These are phyloP conservation scores for Myopa testacea DNA, from an alignment of 2,888 invertebrate species.

Conservation along the genomic window DNA sequence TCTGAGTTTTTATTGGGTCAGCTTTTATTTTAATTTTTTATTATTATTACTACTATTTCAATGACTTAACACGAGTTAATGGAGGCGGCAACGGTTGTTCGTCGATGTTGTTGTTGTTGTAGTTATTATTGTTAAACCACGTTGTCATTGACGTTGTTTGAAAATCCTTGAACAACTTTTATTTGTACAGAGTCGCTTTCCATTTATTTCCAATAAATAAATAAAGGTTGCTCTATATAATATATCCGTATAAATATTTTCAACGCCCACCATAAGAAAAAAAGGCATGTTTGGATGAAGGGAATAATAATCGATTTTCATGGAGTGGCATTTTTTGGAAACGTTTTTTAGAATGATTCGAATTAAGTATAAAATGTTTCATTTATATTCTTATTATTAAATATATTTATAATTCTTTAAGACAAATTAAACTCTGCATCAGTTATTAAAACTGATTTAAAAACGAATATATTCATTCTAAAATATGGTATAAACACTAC, in stretches of 20 bases:
- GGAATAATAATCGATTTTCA: too few relatives aligned
- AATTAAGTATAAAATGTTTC: too few relatives aligned
- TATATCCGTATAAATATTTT: not conserved
- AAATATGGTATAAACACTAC: too few relatives aligned
- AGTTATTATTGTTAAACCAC: not conserved
- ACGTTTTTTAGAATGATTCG: too few relatives aligned
- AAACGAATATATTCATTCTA: too few relatives aligned
- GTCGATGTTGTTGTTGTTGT: not conserved
- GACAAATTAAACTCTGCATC: too few relatives aligned
- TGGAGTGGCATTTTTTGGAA: too few relatives aligned
- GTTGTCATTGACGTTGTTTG: conserved; percentile 1
- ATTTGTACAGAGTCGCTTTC: not conserved
- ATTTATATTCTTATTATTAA: too few relatives aligned
- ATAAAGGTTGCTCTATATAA: too few relatives aligned
- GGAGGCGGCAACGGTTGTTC: not conserved
- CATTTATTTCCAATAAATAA: not conserved
- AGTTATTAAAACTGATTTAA: too few relatives aligned
- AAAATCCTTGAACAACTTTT: conserved; percentile 25
- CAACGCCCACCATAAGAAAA: not conserved
- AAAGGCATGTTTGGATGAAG: too few relatives aligned
- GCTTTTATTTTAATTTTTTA: not conserved
- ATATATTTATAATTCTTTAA: too few relatives aligned
- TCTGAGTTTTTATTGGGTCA: not conserved
- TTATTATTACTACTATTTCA: not conserved
- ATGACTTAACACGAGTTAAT: conserved; percentile 11